Evolutionary conservation across 92 coral and sea anemone genomes (phyloP).

Genomic region (Siderastrea siderea): DNA sequence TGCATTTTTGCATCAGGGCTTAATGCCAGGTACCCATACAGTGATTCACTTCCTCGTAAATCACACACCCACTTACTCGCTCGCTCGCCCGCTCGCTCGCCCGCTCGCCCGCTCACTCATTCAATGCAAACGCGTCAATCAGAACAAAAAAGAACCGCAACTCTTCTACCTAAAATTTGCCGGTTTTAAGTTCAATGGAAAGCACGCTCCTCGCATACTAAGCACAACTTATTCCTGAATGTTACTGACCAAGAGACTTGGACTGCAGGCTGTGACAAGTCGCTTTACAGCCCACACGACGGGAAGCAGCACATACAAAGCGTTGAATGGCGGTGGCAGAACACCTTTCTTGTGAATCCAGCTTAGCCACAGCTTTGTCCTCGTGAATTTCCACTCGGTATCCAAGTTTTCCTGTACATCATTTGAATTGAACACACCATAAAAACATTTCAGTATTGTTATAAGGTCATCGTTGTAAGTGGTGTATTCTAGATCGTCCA

Average conservation of each 20-base stretch:
- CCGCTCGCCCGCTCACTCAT: too few relatives aligned
- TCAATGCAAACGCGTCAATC: too few relatives aligned
- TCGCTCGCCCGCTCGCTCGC: too few relatives aligned
- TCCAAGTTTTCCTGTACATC: slow-evolving; percentile 29
- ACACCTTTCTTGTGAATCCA: slow-evolving; percentile 43
- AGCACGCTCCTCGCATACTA: too few relatives aligned
- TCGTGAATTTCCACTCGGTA: slow-evolving; percentile 48
- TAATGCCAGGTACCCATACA: too few relatives aligned
- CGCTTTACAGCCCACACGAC: slow-evolving; percentile 1
- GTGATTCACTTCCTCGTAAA: too few relatives aligned
- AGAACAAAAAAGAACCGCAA: too few relatives aligned
- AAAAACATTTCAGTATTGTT: neutral
- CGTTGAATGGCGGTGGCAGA: slow-evolving; percentile 43
- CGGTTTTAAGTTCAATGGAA: too few relatives aligned
- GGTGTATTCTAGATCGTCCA: neutral
- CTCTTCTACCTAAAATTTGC: too few relatives aligned
- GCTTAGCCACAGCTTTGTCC: slow-evolving; percentile 39
- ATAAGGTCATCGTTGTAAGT: neutral
- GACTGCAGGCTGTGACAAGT: neutral
- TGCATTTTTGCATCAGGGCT: too few relatives aligned
- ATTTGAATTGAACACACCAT: neutral
- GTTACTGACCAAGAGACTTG: slow-evolving; percentile 7
- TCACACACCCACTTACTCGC: too few relatives aligned
- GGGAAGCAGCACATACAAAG: slow-evolving; percentile 6
- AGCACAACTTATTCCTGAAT: neutral